These are phyloP conservation scores for Poicephalus gulielmi DNA, from an alignment of 2,113 vertebrate genomes.

Conservation along the genomic window DNA sequence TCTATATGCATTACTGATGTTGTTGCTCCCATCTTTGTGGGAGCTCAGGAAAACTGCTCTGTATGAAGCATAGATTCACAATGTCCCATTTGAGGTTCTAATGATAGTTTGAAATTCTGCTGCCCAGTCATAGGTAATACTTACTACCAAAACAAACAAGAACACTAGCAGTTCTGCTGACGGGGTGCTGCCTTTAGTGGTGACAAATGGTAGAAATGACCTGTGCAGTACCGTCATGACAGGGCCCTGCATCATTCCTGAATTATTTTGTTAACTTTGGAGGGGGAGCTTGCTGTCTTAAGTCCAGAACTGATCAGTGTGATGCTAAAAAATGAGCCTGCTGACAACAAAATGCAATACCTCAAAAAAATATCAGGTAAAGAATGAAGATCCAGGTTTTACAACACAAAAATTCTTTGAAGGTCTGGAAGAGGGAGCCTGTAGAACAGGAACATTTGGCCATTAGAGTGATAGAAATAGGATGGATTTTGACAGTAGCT, in stretches of 20 bases:
- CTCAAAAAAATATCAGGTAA: neutral
- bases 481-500: neutral
- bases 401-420: neutral
- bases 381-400: neutral
- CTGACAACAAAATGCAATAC: neutral
- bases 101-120: neutral
- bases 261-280: neutral
- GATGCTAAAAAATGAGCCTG: neutral
- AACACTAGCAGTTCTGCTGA: neutral
- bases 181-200: neutral
- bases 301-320: neutral
- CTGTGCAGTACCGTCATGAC: neutral
- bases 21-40: neutral
- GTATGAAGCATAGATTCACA: neutral
- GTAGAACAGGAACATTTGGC: neutral
- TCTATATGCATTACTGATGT: constrained; percentile 8
- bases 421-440: neutral
- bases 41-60: neutral
- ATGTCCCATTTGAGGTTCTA: neutral
- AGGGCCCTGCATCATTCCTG: constrained; percentile 9
- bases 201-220: constrained; percentile 14
- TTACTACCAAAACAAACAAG: neutral
- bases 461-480: neutral
- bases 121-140: constrained; percentile 5
- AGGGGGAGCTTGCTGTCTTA: neutral